Evolutionary conservation across 1,140 invertebrate species (phyloP).

Genomic region (Neodiprion virginianus): DNA sequence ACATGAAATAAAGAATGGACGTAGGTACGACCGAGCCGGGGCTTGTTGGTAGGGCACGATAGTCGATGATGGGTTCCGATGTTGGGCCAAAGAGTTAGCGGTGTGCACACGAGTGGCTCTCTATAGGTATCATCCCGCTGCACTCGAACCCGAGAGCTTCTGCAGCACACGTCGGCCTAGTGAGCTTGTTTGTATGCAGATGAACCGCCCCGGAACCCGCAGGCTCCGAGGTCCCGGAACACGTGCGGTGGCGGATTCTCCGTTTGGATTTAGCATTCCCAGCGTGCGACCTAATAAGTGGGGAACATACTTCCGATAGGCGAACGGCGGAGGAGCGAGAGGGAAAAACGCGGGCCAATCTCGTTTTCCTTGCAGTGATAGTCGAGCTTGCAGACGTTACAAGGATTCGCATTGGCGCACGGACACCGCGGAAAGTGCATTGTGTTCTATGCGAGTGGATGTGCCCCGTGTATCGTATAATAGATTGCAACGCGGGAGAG

Average conservation of each 20-base stretch:
- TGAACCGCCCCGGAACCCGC: not conserved
- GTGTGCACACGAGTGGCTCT: not conserved
- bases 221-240: not conserved
- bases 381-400: too few species aligned
- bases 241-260: not conserved
- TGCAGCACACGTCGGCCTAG: not conserved
- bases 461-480: too few species aligned
- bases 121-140: not conserved
- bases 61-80: not conserved
- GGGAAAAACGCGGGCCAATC: not conserved
- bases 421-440: too few species aligned
- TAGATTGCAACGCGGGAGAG: too few species aligned
- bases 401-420: too few species aligned
- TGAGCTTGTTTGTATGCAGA: slow-evolving; percentile 7
- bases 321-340: not conserved
- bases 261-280: slow-evolving; percentile 7
- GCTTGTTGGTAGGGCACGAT: not conserved
- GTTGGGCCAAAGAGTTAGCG: slow-evolving; percentile 4
- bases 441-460: too few species aligned
- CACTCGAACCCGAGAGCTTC: not conserved
- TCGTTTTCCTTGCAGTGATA: not conserved
- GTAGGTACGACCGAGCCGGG: not conserved
- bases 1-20: not conserved
- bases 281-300: slow-evolving; percentile 7
- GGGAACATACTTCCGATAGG: not conserved